Percentiles rank a stretch among this genome's conserved stretches.
Evolutionary conservation across 2,888 invertebrate species (phyloP).

Genomic region (Cryptus armator): DNA sequence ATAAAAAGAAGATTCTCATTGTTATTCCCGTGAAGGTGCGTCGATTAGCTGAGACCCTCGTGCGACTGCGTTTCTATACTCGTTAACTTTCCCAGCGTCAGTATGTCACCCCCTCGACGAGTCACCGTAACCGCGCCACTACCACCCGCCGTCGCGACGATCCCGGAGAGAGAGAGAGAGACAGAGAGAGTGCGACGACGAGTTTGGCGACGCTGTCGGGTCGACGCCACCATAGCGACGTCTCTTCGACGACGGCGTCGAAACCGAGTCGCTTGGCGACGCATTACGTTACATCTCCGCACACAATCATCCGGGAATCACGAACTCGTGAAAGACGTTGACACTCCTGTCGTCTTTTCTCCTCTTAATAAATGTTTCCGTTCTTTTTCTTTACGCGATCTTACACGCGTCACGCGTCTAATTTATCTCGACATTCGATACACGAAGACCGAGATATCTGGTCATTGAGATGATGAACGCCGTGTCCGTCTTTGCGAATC

Average conservation of each 20-base stretch:
- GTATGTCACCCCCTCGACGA: constrained; percentile 33
- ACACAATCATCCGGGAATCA: constrained; percentile 4
- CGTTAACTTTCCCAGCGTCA: constrained; percentile 33
- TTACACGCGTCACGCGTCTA: too few species aligned
- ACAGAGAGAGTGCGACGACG: constrained; percentile 39
- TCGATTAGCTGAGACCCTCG: constrained; percentile 66
- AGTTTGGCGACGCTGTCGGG: constrained; percentile 78
- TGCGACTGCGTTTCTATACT: constrained; percentile 44
- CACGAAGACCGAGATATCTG: too few species aligned
- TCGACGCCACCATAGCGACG: constrained; percentile 74
- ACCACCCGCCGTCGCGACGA: constrained; percentile 63
- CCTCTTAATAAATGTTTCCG: background rate
- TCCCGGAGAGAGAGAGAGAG: constrained; percentile 53
- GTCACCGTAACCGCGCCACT: constrained; percentile 35
- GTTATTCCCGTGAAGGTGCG: constrained; percentile 62
- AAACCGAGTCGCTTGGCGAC: constrained; percentile 61
- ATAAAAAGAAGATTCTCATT: constrained; percentile 52
- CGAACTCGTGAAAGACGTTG: background rate
- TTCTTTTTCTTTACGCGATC: too few species aligned
- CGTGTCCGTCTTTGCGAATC: too few species aligned
- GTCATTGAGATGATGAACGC: too few species aligned
- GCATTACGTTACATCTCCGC: constrained; percentile 49
- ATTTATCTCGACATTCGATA: too few species aligned
- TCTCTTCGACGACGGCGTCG: constrained; percentile 68
- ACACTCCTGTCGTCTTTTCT: constrained; percentile 2